These are phyloP conservation scores for Petrocephalus sullivani DNA, from an alignment of 2,797 vertebrate species.

Conservation along the genomic window DNA sequence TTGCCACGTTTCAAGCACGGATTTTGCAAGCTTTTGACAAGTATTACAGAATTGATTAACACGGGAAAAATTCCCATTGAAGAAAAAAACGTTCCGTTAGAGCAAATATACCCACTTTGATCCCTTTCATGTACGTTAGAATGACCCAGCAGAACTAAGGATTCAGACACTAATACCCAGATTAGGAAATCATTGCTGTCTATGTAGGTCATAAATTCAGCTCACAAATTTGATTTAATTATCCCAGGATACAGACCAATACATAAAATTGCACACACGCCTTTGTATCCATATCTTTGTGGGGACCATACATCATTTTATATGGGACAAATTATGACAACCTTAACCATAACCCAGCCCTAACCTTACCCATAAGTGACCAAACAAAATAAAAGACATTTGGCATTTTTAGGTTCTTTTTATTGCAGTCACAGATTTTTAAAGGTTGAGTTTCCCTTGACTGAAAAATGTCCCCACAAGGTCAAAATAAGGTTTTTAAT, in stretches of 20 bases:
- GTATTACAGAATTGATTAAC: slow-evolving; percentile 14
- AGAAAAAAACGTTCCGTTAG: neutral
- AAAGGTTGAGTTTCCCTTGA: neutral
- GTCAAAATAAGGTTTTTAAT: neutral
- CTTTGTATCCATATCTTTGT: neutral
- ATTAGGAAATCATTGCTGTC: neutral
- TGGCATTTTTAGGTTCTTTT: neutral
- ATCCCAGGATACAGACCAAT: neutral
- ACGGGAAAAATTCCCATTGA: neutral
- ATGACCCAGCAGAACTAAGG: neutral
- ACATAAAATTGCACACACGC: neutral
- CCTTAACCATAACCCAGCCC: neutral
- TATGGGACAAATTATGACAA: neutral
- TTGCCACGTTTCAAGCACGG: neutral
- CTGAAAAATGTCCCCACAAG: neutral
- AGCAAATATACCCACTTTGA: slow-evolving; percentile 12
- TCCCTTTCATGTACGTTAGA: slow-evolving; percentile 12
- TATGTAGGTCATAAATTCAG: slow-evolving; percentile 12
- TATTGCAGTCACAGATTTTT: neutral
- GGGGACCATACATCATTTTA: neutral
- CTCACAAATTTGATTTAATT: slow-evolving; percentile 8
- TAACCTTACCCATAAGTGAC: neutral
- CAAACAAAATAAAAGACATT: neutral
- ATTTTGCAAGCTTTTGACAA: slow-evolving; percentile 10
- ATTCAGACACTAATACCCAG: slow-evolving; percentile 3